phyloP scores from a whole-genome alignment of 2,797 vertebrate species.

The Neosilurus mollespiculum region DNA sequence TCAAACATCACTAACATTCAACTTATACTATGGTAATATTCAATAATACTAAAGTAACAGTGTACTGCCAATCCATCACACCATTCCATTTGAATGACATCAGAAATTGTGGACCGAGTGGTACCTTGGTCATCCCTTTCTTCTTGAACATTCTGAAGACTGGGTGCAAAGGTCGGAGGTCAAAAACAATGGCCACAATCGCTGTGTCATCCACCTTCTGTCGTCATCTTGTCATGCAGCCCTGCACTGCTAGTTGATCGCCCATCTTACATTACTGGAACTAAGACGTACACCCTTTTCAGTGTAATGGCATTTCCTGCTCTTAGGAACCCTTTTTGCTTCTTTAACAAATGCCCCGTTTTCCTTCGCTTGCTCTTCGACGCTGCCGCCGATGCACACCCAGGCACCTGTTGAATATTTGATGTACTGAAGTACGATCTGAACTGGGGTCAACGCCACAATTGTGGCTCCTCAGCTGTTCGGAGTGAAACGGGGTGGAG shows the following conservation, averaged over 20 bases:
- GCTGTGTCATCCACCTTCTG: background rate
- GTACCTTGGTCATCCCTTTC: slow-evolving; percentile 57
- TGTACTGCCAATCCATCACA: background rate
- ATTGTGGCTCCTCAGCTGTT: slow-evolving; percentile 49
- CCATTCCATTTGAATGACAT: background rate
- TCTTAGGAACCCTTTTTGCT: background rate
- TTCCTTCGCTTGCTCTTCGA: slow-evolving; percentile 12
- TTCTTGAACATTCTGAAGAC: slow-evolving; percentile 56
- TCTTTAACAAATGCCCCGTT: background rate
- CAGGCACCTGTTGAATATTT: slow-evolving; percentile 62
- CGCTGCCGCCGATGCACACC: slow-evolving; percentile 13
- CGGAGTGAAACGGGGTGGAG: slow-evolving; percentile 26
- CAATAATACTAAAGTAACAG: no score
- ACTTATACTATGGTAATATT: background rate
- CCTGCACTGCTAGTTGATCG: slow-evolving; percentile 26
- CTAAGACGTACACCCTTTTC: background rate
- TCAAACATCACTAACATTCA: background rate
- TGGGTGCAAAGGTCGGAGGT: slow-evolving; percentile 15
- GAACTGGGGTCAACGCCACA: slow-evolving; percentile 42
- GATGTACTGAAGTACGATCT: slow-evolving; percentile 52
- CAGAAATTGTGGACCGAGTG: background rate
- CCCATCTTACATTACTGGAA: background rate
- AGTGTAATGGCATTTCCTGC: background rate
- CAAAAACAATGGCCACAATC: slow-evolving; percentile 6
- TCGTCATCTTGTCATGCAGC: slow-evolving; percentile 9